phyloP scores from a whole-genome alignment of 1,140 invertebrate genomes.

The Bilobella aurantiaca region DNA sequence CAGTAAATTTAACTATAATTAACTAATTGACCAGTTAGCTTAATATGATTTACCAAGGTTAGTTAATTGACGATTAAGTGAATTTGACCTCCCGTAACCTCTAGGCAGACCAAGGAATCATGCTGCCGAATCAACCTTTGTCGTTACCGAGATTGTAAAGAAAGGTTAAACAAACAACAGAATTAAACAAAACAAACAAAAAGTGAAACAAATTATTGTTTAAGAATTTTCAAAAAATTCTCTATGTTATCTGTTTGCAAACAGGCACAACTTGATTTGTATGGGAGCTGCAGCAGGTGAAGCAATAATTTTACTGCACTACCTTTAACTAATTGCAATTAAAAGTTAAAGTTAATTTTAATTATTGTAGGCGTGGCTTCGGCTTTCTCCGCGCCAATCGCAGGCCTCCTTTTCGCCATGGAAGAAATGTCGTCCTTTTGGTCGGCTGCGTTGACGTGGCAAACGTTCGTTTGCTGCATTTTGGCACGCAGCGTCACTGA shows the following conservation, averaged over 20 bases:
- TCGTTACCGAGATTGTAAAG: slow-evolving; percentile 41
- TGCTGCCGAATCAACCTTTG: slow-evolving; percentile 33
- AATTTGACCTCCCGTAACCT: too few relatives aligned
- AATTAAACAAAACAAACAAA: too few relatives aligned
- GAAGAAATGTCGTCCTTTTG: slow-evolving; percentile 43
- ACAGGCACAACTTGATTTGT: slow-evolving; percentile 37
- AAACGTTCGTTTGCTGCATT: slow-evolving; percentile 45
- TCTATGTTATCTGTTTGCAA: slow-evolving; percentile 37
- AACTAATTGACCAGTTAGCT: too few relatives aligned
- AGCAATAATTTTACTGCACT: too few relatives aligned
- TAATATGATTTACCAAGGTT: too few relatives aligned
- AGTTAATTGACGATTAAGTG: too few relatives aligned
- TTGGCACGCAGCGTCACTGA: slow-evolving; percentile 43
- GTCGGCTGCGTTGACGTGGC: slow-evolving; percentile 42
- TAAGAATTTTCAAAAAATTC: slow-evolving; percentile 10
- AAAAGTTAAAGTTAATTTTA: too few relatives aligned
- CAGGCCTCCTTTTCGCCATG: slow-evolving; percentile 35
- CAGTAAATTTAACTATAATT: too few relatives aligned
- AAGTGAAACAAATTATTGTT: too few relatives aligned
- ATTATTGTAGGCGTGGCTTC: slow-evolving; percentile 32
- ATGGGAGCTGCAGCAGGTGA: slow-evolving; percentile 33
- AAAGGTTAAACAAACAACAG: slow-evolving; percentile 41
- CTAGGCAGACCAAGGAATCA: neutral
- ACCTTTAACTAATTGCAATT: too few relatives aligned
- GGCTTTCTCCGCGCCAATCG: slow-evolving; percentile 35